Conservation (phyloP, 2,888 invertebrate species). For the Stegophylla sp. region DNA sequence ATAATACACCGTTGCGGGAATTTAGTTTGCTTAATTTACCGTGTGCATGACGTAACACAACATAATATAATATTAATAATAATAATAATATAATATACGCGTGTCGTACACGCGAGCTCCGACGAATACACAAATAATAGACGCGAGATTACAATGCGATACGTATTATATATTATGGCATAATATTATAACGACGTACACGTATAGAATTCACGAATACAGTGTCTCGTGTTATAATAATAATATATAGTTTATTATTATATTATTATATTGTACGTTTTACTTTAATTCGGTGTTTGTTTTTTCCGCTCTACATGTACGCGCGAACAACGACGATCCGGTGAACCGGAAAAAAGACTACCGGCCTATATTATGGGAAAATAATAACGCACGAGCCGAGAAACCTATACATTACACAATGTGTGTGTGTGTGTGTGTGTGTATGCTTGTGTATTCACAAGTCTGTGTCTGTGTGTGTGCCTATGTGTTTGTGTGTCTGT, state of each 20-base stretch:
- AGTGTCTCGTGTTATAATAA: not conserved
- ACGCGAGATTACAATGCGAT: not conserved
- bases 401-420: not conserved
- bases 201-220: not conserved
- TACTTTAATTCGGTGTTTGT: conserved; percentile 4
- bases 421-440: not conserved
- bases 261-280: not conserved
- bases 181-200: too few relatives aligned
- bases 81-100: not conserved
- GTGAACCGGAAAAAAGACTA: conserved; percentile 22
- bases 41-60: conserved; percentile 9
- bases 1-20: not conserved
- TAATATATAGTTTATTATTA: not conserved
- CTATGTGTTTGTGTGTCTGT: too few relatives aligned
- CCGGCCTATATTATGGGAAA: not conserved
- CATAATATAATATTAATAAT: not conserved
- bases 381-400: not conserved
- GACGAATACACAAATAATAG: too few relatives aligned
- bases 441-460: not conserved
- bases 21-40: conserved; percentile 45
- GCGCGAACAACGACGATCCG: conserved; percentile 11
- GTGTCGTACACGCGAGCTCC: too few relatives aligned
- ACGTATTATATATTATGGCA: not conserved
- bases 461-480: not conserved
- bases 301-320: conserved; percentile 20